phyloP scores from a whole-genome alignment of 2,888 invertebrate species.

The Sepiola atlantica region DNA sequence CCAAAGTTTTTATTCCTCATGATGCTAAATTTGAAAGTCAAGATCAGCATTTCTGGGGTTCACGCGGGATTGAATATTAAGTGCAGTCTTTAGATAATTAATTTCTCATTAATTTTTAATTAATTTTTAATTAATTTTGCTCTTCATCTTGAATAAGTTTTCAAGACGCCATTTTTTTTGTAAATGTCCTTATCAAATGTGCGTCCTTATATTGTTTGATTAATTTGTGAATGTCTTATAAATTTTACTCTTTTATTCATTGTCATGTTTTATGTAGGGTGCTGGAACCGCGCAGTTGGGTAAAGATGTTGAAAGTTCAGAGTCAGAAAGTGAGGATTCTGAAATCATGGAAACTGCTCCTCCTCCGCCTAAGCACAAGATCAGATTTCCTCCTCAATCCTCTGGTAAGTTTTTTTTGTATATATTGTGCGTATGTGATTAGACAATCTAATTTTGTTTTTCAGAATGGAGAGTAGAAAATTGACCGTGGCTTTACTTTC shows the following conservation, averaged over 20 bases:
- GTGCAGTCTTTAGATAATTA: not conserved
- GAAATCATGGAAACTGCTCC: constrained; percentile 54
- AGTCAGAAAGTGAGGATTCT: constrained; percentile 53
- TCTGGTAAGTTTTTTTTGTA: not conserved
- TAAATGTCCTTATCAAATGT: not conserved
- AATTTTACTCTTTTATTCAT: not conserved
- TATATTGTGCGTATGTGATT: not conserved
- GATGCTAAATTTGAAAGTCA: no score
- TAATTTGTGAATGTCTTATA: not conserved
- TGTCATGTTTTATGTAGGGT: constrained; percentile 52
- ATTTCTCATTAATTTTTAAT: not conserved
- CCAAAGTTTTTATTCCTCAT: no score
- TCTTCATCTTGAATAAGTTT: not conserved
- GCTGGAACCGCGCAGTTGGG: constrained; percentile 64
- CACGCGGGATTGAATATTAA: no score
- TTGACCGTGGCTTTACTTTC: no score
- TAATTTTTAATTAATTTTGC: not conserved
- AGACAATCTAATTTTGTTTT: no score
- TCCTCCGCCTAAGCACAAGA: not conserved
- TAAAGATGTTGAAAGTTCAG: constrained; percentile 60
- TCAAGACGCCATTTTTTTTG: not conserved
- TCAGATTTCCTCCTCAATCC: not conserved
- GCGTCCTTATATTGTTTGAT: not conserved
- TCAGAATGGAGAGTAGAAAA: no score
- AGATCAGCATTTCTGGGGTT: no score